Base-by-base conservation (phyloP, 2,797 vertebrate species). In the Simalia tracyae region DNA sequence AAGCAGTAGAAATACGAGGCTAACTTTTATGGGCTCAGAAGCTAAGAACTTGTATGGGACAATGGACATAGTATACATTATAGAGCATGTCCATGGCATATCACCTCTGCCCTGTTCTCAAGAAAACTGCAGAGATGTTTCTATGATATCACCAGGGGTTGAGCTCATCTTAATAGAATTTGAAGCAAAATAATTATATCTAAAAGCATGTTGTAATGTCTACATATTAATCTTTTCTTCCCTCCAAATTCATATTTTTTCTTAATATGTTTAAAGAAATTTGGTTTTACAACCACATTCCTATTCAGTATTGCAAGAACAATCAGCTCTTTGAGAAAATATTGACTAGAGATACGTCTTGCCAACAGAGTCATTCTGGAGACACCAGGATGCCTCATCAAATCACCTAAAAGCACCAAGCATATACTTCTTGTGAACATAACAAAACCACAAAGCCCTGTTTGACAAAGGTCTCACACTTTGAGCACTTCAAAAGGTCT, bases 391-490 rank as follows among this genome's bases (percentile, higher is more conserved):
- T 68, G 60, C 36, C 36, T 68, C 60, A 31, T 88, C 86, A 66
- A 60, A 36, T 54, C 46, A 31, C 42, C 31, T 84, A 68, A 91
- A 84, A 50, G 15, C 60, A 60, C 14, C 26, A 60, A 86, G 68
- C 28, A n/a, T 60, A n/a, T 26, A 14, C 28, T 8, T 42, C 54
- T 42, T 42, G 42, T 42, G 42, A 57, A 56, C 2, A 24, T 92
- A 86, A 89, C 81, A 31, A 64, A 42, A 88, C 26, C 64, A 28
- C 42, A 93, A 63, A 94, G 92, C n/a, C 60, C 28, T 84, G 17
- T 81, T 92, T 94, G 59, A 81, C 66, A 94, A 95, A 93, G 2
- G 0, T 7, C 42, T 42, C 42, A 42, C 42, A 42, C 42, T 42
- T 42, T 42, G 42, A 42, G 42, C 42, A 42, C 42, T 42, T 42